Evolutionary conservation across 2,113 vertebrate species (phyloP).

Genomic region (Cairina moschata): DNA sequence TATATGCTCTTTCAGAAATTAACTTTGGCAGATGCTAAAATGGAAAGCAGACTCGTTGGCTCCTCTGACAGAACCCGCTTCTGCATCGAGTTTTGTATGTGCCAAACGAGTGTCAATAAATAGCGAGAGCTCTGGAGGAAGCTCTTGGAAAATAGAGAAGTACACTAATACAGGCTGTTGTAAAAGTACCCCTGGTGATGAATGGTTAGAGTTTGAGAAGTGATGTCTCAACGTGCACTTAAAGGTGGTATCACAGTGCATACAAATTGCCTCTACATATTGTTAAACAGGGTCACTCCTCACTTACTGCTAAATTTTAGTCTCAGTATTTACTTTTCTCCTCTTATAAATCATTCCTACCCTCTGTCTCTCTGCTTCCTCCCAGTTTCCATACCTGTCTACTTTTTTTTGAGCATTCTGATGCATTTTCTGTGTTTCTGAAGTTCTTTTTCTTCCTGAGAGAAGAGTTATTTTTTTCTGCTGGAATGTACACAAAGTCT

Average conservation of each 20-base stretch:
- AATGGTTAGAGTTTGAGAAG: neutral
- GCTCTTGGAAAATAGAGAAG: neutral
- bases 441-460: neutral
- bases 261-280: neutral
- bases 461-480: neutral
- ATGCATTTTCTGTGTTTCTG: neutral
- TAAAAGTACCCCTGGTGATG: neutral
- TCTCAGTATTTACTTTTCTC: neutral
- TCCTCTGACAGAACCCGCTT: neutral
- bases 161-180: neutral
- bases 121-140: neutral
- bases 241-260: neutral
- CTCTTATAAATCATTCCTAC: neutral
- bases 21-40: neutral
- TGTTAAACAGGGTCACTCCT: neutral
- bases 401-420: neutral
- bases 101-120: constrained; percentile 15
- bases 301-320: neutral
- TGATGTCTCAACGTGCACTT: neutral
- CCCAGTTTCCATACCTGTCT: neutral
- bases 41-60: neutral
- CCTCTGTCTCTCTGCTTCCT: neutral
- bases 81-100: neutral
- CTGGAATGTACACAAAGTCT: neutral
- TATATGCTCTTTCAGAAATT: constrained; percentile 6